Percentiles rank a stretch among this genome's conserved stretches.
These are phyloP conservation scores for Rhinichthys klamathensis DNA, from an alignment of 2,113 vertebrate genomes.

Conservation along the genomic window DNA sequence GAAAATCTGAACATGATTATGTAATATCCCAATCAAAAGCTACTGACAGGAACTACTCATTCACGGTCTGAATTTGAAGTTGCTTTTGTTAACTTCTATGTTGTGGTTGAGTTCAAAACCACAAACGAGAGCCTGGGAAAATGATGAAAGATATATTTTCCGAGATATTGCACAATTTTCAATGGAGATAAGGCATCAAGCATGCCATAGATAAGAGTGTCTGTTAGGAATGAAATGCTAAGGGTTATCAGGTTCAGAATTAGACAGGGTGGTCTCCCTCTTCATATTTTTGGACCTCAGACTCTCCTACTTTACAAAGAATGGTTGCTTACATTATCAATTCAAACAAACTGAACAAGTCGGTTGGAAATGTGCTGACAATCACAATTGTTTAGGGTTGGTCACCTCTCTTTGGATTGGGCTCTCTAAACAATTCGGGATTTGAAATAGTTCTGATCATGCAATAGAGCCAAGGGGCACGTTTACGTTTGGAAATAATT, in stretches of 20 bases:
- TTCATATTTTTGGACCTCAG: conserved; percentile 51
- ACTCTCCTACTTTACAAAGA: conserved; percentile 34
- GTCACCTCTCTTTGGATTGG: conserved; percentile 40
- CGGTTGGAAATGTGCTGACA: conserved; percentile 42
- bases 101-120: conserved; percentile 24
- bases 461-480: not conserved
- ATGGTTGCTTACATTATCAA: conserved; percentile 43
- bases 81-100: not conserved
- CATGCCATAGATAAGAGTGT: conserved; percentile 25
- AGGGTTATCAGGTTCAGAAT: conserved; percentile 22
- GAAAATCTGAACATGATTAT: not conserved
- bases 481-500: not conserved
- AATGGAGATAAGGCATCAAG: conserved; percentile 27
- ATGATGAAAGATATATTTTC: not conserved
- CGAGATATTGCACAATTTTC: conserved; percentile 13
- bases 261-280: conserved; percentile 33
- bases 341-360: conserved; percentile 29
- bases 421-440: conserved; percentile 35
- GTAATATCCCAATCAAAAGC: conserved; percentile 1
- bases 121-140: conserved; percentile 15
- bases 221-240: conserved; percentile 1
- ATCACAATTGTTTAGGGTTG: conserved; percentile 50
- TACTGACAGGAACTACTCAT: not conserved
- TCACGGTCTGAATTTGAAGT: not conserved
- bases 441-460: conserved; percentile 15